phyloP scores from a whole-genome alignment of 2,888 invertebrate genomes.

The Drosophila lutescens region DNA sequence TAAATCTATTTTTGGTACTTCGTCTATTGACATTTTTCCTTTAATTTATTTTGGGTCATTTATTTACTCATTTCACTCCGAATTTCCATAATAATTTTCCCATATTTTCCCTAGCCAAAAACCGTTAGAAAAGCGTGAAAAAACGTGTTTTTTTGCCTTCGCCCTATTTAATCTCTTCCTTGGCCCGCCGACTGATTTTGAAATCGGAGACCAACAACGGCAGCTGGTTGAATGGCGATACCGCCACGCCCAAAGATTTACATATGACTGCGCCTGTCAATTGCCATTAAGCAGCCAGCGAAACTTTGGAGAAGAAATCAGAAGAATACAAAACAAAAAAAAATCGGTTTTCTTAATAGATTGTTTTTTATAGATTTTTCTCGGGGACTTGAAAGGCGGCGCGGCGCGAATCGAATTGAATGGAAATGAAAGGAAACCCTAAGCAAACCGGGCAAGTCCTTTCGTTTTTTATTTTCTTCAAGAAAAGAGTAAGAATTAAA shows the following conservation, averaged over 20 bases:
- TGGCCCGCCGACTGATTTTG: constrained; percentile 40
- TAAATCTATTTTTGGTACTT: not conserved
- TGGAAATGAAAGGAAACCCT: constrained; percentile 46
- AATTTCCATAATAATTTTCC: constrained; percentile 26
- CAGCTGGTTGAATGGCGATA: constrained; percentile 55
- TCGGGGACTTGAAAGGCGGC: constrained; percentile 38
- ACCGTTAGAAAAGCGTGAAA: constrained; percentile 31
- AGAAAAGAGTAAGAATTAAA: constrained; percentile 70
- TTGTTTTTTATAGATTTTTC: constrained; percentile 37
- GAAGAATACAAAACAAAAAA: constrained; percentile 24
- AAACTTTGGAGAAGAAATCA: constrained; percentile 59
- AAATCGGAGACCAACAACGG: constrained; percentile 61
- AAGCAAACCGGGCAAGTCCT: constrained; percentile 50
- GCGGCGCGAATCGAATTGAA: constrained; percentile 37
- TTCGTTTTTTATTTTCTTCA: constrained; percentile 48
- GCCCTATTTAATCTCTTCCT: constrained; percentile 30
- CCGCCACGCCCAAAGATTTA: constrained; percentile 67
- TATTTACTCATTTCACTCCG: not conserved
- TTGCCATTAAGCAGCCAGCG: constrained; percentile 43
- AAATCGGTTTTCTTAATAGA: constrained; percentile 44
- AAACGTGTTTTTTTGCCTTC: constrained; percentile 22
- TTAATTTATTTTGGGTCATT: constrained; percentile 2
- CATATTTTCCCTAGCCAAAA: constrained; percentile 15
- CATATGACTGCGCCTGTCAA: constrained; percentile 75
- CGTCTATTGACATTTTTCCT: not conserved